Conservation (phyloP, 2,113 vertebrate species). For the Nerophis lumbriciformis region DNA sequence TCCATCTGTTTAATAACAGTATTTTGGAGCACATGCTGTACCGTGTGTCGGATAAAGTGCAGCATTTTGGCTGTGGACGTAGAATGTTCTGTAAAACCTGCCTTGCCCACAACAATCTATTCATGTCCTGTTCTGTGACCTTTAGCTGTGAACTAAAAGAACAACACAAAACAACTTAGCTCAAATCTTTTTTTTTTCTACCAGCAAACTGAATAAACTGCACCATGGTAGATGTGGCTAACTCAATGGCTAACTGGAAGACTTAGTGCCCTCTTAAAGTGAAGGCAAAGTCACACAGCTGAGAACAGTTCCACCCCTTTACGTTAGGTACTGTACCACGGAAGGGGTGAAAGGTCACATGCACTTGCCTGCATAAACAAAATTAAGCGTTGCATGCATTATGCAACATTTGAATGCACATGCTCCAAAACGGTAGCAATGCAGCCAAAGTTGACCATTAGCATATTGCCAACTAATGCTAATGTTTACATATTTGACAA, state of each 20-base stretch:
- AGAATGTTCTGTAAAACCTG: constrained; percentile 30
- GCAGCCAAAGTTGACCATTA: constrained; percentile 61
- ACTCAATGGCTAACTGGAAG: constrained; percentile 48
- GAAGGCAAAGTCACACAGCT: constrained; percentile 50
- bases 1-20: constrained; percentile 64
- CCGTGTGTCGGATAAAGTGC: constrained; percentile 55
- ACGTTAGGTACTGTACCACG: constrained; percentile 54
- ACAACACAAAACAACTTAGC: constrained; percentile 20
- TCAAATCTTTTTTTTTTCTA: constrained; percentile 16
- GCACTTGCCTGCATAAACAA: constrained; percentile 66
- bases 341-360: constrained; percentile 60
- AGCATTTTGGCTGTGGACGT: constrained; percentile 43
- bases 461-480: constrained; percentile 68
- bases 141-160: constrained; percentile 47
- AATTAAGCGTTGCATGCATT: constrained; percentile 67
- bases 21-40: constrained; percentile 63
- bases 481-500: constrained; percentile 66
- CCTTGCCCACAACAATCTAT: constrained; percentile 46
- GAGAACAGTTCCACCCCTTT: constrained; percentile 46
- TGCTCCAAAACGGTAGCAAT: constrained; percentile 56
- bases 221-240: constrained; percentile 34
- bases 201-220: constrained; percentile 15
- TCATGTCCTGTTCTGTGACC: constrained; percentile 40
- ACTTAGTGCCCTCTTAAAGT: constrained; percentile 55
- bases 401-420: constrained; percentile 61